Base-by-base conservation (phyloP, 64 coral and sea anemone species). In the Platygyra sinensis region DNA sequence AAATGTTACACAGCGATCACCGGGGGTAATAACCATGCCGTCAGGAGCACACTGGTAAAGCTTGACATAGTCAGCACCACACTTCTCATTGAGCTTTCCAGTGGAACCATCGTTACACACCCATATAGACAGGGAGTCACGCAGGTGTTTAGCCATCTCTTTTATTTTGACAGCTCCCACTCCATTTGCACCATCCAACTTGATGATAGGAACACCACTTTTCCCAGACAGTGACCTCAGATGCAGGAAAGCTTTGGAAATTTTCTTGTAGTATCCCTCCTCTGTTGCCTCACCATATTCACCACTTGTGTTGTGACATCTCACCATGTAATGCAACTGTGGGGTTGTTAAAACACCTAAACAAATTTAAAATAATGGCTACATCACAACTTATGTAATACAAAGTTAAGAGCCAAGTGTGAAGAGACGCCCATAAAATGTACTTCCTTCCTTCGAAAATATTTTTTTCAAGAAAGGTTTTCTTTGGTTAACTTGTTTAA, bases 31-130 rank as follows among this genome's bases (percentile, higher is more conserved):
- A 2, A 62, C 55, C 86, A 96, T 93, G 22, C 94, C 94, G 63
- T 99, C 88, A 60, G 97, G 97, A 52, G 87, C 62, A 86, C 91
- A 93, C 24, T 99, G 97, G 62, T 91, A 71, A 32, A 99, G 72
- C 32, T 99, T 99, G 11, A 99, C 97, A 62, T 86, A 99, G 76
- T 99, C 97, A 18, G 97, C 97, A 67, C 97, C 97, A 96, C 97
- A 99, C 39, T 94, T 96, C 31, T 99, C 90, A 86, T 99, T 99
- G 17, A 99, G 86, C 75, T 94, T 95, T 38, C 91, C 91, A 64
- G 52, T 69, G 19, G 69, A 84, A 30, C 91, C 91, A 86, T 96
- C 97, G 76, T 99, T 99, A 52, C 82, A 94, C 11, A 99, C 80
- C 42, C 60, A 72, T 36, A 99, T 16, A 55, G 91, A 92, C 30